Evolutionary conservation across 53 echinoderm and acorn worm species (phyloP), one percentile per base, ranked within the genome.

Genomic region (Apostichopus leukothele): DNA sequence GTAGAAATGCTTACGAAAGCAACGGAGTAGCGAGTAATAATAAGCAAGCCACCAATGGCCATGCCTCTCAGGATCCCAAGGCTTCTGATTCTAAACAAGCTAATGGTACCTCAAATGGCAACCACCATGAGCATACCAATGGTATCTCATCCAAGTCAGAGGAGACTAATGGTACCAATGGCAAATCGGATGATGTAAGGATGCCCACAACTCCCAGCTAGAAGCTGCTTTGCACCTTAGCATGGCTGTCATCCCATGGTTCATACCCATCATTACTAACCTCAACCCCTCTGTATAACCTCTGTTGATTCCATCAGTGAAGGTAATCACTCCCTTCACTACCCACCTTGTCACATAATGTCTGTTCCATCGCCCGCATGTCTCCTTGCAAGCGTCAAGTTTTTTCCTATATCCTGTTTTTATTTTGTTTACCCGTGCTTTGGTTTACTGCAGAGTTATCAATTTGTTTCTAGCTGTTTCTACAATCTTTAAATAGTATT

Each of bases 141-240:
- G 79, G 79, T 75, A 75, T 27, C 27, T 75, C 75, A 19, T 20
- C 75, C 63, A 63, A 63, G 63, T 63, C 63, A 3, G 63, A 63
- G 14, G 63, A 63, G 11, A 16, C 63, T 13, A 75, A 75, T 75
- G 75, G 75, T 79, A 79, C 79, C 84, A 84, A 8, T 21, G 84
- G 84, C 61, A 84, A 84, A 66, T 57, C 84, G 0, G 84, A 84
- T 59, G 84, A 84, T 59, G 84, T 84, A 84, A 84, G 84, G 60
- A 84, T 84, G 66, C 23, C 9, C 7, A 60, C 84, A 60, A 61
- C 84, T 84, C 84, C 84, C 84, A 84, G 84, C 84, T 66, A 59
- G 52, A 16, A 52, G 9, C 51, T 51, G 53, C 53, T 79, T n/a
- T 79, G 39, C 79, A 79, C 51, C 54, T 5, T 53, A 79, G 53